These are phyloP conservation scores for Thereva unica DNA, from an alignment of 2,888 invertebrate genomes.

Conservation along the genomic window DNA sequence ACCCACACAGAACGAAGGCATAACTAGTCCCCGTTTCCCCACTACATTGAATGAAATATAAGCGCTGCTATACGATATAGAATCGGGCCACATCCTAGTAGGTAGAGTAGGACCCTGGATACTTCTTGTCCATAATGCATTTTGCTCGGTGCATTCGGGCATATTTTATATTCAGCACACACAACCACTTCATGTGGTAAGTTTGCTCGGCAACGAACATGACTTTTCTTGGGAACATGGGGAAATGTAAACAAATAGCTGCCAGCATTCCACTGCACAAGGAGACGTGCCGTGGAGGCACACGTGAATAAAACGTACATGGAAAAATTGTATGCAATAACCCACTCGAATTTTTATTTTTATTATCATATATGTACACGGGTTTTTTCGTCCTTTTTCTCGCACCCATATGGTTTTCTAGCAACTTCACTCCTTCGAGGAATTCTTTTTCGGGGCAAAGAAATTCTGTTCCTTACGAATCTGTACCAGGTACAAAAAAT, in stretches of 20 bases:
- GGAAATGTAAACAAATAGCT: constrained; percentile 30
- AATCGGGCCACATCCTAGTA: background rate
- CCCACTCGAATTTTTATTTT: constrained; percentile 5
- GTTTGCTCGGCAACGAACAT: constrained; percentile 14
- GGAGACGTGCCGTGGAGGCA: background rate
- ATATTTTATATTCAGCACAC: constrained; percentile 26
- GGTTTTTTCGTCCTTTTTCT: constrained; percentile 2
- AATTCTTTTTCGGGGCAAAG: background rate
- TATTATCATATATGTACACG: constrained; percentile 13
- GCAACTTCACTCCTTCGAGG: background rate
- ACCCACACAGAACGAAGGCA: background rate
- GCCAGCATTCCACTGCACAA: constrained; percentile 6
- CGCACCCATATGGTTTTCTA: constrained; percentile 14
- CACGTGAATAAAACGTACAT: no score
- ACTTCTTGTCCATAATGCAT: constrained; percentile 13
- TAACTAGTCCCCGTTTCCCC: background rate
- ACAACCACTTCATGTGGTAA: constrained; percentile 22
- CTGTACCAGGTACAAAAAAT: no score
- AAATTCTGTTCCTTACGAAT: background rate
- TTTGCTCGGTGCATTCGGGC: constrained; percentile 17
- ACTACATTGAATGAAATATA: background rate
- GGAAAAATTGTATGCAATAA: constrained; percentile 14
- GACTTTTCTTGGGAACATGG: constrained; percentile 22
- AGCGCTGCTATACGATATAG: constrained; percentile 9
- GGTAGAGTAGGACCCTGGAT: background rate